Percentiles rank a stretch among this genome's conserved stretches.
phyloP scores from a whole-genome alignment of 2,113 vertebrate genomes.

The Opisthocomus hoazin region DNA sequence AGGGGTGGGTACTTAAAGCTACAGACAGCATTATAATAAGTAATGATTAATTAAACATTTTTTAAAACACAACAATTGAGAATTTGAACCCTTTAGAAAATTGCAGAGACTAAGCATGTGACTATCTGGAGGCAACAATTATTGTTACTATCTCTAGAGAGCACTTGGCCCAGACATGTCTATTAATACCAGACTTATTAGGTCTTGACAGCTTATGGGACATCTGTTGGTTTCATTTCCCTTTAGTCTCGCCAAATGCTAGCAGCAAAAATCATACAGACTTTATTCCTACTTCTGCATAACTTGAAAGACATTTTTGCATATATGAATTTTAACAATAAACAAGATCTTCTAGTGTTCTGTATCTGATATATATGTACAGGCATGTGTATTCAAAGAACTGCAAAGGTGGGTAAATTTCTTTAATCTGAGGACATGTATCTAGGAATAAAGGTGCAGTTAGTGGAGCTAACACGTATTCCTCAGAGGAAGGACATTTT shows the following conservation, averaged over 20 bases:
- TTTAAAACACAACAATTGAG: not conserved
- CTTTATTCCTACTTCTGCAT: not conserved
- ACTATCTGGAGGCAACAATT: slow-evolving; percentile 55
- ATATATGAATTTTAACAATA: slow-evolving; percentile 5
- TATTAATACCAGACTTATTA: slow-evolving; percentile 71
- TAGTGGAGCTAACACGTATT: not conserved
- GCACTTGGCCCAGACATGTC: slow-evolving; percentile 64
- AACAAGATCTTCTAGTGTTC: not conserved
- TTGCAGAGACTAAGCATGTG: slow-evolving; percentile 26
- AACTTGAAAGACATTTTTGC: slow-evolving; percentile 9
- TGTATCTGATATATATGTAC: not conserved
- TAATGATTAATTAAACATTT: not conserved
- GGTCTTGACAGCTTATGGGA: slow-evolving; percentile 60
- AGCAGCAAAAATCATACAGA: slow-evolving; percentile 16
- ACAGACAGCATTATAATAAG: not conserved
- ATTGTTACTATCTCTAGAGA: slow-evolving; percentile 61
- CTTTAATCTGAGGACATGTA: not conserved
- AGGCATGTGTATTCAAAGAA: not conserved
- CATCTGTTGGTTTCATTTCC: slow-evolving; percentile 55
- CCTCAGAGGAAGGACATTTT: not conserved
- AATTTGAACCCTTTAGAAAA: slow-evolving; percentile 14
- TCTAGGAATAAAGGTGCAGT: not conserved
- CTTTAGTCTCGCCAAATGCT: slow-evolving; percentile 53
- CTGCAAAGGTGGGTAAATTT: not conserved
- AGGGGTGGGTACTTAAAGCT: not conserved